These are phyloP conservation scores for Gnathonemus echidnorhynchus DNA, from an alignment of 2,113 vertebrate species.

Conservation along the genomic window DNA sequence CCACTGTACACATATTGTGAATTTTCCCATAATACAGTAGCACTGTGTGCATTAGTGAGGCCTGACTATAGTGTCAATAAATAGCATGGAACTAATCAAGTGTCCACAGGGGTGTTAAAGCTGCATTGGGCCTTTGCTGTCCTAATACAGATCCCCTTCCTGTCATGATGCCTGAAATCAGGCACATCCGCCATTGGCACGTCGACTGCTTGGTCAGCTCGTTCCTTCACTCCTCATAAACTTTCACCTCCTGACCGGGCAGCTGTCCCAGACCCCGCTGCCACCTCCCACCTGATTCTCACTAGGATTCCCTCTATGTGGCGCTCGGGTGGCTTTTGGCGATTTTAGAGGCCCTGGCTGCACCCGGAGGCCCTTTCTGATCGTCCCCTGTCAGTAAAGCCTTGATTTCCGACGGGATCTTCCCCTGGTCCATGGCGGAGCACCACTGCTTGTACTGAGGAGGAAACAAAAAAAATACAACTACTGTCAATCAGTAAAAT, in stretches of 20 bases:
- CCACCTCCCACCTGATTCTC: neutral
- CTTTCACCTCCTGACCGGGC: neutral
- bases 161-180: neutral
- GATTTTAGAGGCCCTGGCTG: slow-evolving; percentile 64
- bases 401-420: slow-evolving; percentile 97
- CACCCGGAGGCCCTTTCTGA: slow-evolving; percentile 66
- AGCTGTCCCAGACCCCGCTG: neutral
- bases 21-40: neutral
- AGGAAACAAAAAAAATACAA: slow-evolving; percentile 25
- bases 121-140: neutral
- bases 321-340: slow-evolving; percentile 53
- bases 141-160: neutral
- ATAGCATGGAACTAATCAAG: neutral
- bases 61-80: neutral
- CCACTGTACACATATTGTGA: neutral
- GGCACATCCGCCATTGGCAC: neutral
- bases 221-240: neutral
- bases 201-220: neutral
- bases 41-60: neutral
- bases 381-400: slow-evolving; percentile 90
- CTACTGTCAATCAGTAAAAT: neutral
- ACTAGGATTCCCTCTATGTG: slow-evolving; percentile 42
- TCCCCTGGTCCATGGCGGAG: slow-evolving; percentile 93
- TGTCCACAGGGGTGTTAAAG: neutral
- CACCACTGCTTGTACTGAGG: slow-evolving; percentile 98